Evolutionary conservation across 1,140 invertebrate species (phyloP), one percentile per base, ranked within the genome.

Genomic region (Pachypsylla venusta): DNA sequence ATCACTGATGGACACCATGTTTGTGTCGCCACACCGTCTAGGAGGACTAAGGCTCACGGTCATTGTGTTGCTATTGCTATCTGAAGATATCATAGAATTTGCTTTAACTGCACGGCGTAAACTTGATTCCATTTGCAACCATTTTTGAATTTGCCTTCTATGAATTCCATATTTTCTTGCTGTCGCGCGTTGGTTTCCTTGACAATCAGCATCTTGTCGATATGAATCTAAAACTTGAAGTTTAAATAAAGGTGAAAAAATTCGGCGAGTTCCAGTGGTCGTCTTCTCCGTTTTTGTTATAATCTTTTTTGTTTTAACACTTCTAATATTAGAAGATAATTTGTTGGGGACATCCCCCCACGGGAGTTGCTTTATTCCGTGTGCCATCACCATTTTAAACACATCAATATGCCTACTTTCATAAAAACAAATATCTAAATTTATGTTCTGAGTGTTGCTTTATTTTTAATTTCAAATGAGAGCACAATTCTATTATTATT

Each of bases 121-220:
- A 65, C 81, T 81, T 27, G 79, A 79, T 69, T 89, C 85, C 64
- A 82, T 84, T 70, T 89, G 87, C 57, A 91, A 70, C 87, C 87
- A 91, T 75, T 91, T 89, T 70, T 90, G 87, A 57, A 91, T 89
- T 70, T 90, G 87, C 25, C 87, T 75, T 13, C 87, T 76, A 68
- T 90, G 87, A 55, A 90, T 89, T 16, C 84, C 84, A 68, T 89
- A 90, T 70, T 91, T 90, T 60, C 87, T 77, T 3, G 87, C 88
- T 1, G 87, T 89, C 0, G 88, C 84, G 14, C 86, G 74, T 67
- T 89, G 87, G 70, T 90, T 90, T 10, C 86, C 86, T 64, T 85
- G 81, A 69, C 87, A 90, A 68, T 89, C 87, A 25, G 80, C 78
- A 69, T 91, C 87, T 61, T 81, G 78, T 53, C 85, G 75, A 68